Evolutionary conservation across 2,113 vertebrate genomes (phyloP), one percentile per base, ranked within the genome.

Genomic region (Neofelis nebulosa): DNA sequence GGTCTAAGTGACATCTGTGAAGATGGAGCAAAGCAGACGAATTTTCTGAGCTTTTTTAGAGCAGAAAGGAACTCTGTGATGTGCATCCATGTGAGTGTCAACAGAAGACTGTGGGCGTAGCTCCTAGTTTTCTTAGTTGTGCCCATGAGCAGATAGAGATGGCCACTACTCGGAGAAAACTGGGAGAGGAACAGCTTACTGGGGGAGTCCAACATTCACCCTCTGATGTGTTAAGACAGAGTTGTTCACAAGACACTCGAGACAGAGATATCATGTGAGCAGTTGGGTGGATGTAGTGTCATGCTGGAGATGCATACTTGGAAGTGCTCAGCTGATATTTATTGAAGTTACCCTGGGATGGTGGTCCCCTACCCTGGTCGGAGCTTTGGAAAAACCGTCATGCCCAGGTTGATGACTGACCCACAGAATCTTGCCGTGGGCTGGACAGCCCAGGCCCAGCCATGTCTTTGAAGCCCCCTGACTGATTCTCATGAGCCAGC

Each of bases 381-480:
- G 74, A 79, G 19, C 68, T 57, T 65, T 79, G 27, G 82, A 11
- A 71, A 63, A 23, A 1, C 25, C 2, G 4, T 7, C 13, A 2
- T 29, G 27, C 33, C 41, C 23, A 48, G 71, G 48, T 52, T 63
- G 82, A 52, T 1, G 5, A 27, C n/a, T n/a, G 48, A 68, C 1
- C 31, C 38, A 33, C 29, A 7, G 29, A 27, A 9, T 61, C 27
- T 48, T 19, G 57, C 3, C 29, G 29, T 4, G 13, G 73, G 36
- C 27, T 13, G 55, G 1, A 7, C 2, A 0, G 33, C 16, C 85
- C 52, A 12, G 73, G 36, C 65, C 2, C 21, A 0, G 7, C 31
- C 18, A 1, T 52, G 33, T 36, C 61, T 94, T 29, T 45, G 19
- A 87, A 83, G 23, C 33, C 4, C 33, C 11, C 16, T 45, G 0